phyloP scores from a whole-genome alignment of 2,113 vertebrate genomes.

The Thamnaconus septentrionalis region DNA sequence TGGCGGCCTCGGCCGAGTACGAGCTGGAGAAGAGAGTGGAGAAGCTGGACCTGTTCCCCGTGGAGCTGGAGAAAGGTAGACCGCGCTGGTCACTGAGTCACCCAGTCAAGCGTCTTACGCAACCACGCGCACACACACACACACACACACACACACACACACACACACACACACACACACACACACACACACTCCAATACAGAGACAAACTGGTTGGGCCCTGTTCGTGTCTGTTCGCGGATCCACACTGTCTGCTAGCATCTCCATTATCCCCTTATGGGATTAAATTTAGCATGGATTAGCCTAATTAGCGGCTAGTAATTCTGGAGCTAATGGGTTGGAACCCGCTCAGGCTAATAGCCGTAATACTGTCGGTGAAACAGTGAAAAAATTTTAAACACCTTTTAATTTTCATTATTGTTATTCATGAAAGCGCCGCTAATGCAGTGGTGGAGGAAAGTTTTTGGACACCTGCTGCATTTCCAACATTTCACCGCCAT shows the following conservation, averaged over 20 bases:
- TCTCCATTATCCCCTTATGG: slow-evolving; percentile 54
- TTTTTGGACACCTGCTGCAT: too few species aligned
- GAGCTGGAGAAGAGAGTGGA: slow-evolving; percentile 97
- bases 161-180: too few species aligned
- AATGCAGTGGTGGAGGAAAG: too few species aligned
- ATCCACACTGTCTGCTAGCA: slow-evolving; percentile 37
- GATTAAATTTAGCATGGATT: slow-evolving; percentile 66
- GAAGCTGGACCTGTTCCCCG: slow-evolving; percentile 91
- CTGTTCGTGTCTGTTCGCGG: background rate
- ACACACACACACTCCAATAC: too few species aligned
- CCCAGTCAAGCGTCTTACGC: slow-evolving; percentile 48
- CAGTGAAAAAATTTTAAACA: background rate
- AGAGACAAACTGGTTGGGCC: too few species aligned
- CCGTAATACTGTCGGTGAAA: slow-evolving; percentile 25
- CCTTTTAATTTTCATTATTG: too few species aligned
- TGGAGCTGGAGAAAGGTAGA: slow-evolving; percentile 95
- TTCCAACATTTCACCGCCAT: too few species aligned
- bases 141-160: background rate
- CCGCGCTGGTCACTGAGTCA: slow-evolving; percentile 31
- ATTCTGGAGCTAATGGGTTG: slow-evolving; percentile 46
- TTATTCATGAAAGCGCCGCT: too few species aligned
- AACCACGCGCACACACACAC: slow-evolving; percentile 20
- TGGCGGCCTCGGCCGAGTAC: slow-evolving; percentile 94
- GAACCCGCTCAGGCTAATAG: slow-evolving; percentile 28
- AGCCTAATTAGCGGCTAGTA: slow-evolving; percentile 61